A percentile compares a stretch with the other conserved stretches of the same genome.
Evolutionary conservation across 2,797 vertebrate genomes (phyloP).

Genomic region (Gymnothorax javanicus): DNA sequence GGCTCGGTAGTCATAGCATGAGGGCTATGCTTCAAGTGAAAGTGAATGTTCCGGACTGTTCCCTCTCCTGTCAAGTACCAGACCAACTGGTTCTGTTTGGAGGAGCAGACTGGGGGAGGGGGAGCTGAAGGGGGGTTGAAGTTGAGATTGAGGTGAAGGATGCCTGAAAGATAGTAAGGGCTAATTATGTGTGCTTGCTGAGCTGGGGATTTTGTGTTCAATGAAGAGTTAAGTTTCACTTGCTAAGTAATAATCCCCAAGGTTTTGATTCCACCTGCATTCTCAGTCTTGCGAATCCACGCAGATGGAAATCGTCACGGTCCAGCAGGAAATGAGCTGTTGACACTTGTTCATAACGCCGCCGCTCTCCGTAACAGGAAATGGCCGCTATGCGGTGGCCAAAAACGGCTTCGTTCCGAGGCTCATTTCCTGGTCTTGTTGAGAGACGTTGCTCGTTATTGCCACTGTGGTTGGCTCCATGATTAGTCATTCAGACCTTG

Average conservation of each 20-base stretch:
- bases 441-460: too few species aligned
- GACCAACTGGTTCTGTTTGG: constrained; percentile 14
- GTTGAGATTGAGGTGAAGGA: neutral
- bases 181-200: constrained; percentile 13
- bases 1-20: neutral
- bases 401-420: too few species aligned
- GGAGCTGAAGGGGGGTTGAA: neutral
- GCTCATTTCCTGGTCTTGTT: too few species aligned
- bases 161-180: constrained; percentile 6
- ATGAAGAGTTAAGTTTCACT: constrained; percentile 28
- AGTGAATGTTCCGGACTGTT: neutral
- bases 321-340: constrained; percentile 13
- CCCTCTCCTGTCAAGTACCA: neutral
- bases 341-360: neutral
- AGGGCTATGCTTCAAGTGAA: neutral
- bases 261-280: neutral
- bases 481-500: too few species aligned
- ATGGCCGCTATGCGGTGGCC: neutral
- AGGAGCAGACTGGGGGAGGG: neutral
- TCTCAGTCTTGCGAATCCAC: neutral
- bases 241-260: constrained; percentile 2
- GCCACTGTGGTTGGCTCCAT: too few species aligned
- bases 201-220: constrained; percentile 8
- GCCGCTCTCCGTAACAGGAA: neutral
- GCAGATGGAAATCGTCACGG: neutral